Percentiles rank a stretch among this genome's conserved stretches.
These are phyloP conservation scores for Petroica traversi DNA, from an alignment of 2,113 vertebrate genomes.

Conservation along the genomic window DNA sequence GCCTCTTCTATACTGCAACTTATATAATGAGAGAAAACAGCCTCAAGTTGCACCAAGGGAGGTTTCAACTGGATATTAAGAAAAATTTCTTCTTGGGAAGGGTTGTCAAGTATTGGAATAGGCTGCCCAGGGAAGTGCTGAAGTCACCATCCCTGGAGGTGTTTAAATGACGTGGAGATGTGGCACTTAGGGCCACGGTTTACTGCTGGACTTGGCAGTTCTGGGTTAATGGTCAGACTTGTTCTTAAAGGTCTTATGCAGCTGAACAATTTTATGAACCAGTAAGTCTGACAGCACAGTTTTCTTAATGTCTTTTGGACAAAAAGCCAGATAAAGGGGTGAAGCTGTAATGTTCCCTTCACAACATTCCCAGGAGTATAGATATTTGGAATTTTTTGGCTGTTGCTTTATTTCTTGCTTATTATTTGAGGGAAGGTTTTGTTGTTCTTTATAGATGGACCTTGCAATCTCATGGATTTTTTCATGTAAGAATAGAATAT, in stretches of 20 bases:
- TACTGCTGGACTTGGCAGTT: background rate
- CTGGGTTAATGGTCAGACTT: background rate
- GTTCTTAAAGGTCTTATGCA: background rate
- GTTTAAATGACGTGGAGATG: background rate
- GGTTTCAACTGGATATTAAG: background rate
- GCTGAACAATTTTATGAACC: background rate
- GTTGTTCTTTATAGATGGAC: background rate
- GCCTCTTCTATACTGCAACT: background rate
- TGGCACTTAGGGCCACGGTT: background rate
- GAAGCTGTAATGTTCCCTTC: background rate
- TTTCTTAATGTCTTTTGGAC: background rate
- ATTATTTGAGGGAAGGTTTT: background rate
- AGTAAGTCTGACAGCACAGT: background rate
- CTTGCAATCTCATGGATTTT: background rate
- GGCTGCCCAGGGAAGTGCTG: background rate
- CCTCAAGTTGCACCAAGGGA: too few species aligned
- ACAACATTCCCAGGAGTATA: background rate
- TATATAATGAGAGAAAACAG: background rate
- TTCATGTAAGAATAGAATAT: background rate
- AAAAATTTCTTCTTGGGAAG: background rate
- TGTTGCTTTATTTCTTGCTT: background rate
- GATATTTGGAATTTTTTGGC: background rate
- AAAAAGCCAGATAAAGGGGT: background rate
- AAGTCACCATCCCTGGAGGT: background rate
- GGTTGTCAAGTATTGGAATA: background rate